Evolutionary conservation across 2,113 vertebrate species (phyloP).

Genomic region (Rhodinocichla rosea): DNA sequence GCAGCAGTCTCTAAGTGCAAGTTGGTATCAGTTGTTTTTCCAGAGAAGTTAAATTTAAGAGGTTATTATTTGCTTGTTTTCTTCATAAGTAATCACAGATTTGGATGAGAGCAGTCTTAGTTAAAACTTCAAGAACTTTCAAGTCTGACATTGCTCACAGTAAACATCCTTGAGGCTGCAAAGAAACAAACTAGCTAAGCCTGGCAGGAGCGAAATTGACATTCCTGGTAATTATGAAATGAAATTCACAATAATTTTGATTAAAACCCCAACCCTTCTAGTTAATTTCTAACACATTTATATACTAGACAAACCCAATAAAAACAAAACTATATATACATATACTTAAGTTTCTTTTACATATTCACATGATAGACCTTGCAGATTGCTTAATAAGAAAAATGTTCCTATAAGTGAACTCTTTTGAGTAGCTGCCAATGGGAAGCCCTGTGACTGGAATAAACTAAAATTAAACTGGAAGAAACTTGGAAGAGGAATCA

Average conservation of each 20-base stretch:
- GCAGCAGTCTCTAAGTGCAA: background rate
- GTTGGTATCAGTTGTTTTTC: background rate
- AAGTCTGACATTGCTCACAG: background rate
- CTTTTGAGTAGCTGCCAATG: background rate
- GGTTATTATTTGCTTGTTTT: background rate
- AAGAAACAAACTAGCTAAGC: background rate
- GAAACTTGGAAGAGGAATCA: background rate
- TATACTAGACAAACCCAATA: background rate
- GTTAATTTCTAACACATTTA: background rate
- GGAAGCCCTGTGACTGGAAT: background rate
- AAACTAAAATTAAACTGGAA: conserved; percentile 10
- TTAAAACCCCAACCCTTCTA: background rate
- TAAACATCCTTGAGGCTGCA: background rate
- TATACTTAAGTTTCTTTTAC: background rate
- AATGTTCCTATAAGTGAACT: background rate
- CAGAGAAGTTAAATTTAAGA: background rate
- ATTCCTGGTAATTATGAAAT: background rate
- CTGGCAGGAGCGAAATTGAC: background rate
- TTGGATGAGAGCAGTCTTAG: background rate
- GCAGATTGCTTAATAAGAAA: background rate
- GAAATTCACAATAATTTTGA: background rate
- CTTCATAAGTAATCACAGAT: background rate
- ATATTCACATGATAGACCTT: background rate
- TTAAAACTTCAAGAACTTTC: background rate
- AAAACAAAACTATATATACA: background rate